These are phyloP conservation scores for Spinus pinus DNA, from an alignment of 2,797 vertebrate genomes.

Conservation along the genomic window DNA sequence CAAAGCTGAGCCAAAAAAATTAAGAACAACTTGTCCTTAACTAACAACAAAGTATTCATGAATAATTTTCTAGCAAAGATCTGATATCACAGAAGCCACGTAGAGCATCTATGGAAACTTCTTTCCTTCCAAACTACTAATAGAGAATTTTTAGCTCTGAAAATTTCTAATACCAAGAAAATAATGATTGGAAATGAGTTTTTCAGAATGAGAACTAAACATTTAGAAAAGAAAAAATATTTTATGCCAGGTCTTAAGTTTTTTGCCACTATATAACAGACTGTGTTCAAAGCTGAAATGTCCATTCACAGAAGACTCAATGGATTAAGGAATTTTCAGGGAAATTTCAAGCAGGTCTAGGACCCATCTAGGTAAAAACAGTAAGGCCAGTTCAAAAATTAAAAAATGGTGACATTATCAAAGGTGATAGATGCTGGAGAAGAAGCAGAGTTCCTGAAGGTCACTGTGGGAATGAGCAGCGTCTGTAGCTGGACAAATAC, in stretches of 20 bases:
- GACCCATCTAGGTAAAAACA: neutral
- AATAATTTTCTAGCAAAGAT: slow-evolving; percentile 10
- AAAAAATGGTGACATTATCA: fast-evolving
- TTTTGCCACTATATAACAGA: neutral
- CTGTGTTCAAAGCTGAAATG: neutral
- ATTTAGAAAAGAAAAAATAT: neutral
- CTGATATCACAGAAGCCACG: neutral
- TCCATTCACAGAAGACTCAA: neutral
- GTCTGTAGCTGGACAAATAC: neutral
- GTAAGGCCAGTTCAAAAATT: neutral
- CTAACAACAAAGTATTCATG: slow-evolving; percentile 21
- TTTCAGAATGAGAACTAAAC: neutral
- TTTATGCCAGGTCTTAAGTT: neutral
- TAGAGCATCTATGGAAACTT: neutral
- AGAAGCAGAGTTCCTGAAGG: neutral
- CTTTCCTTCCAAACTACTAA: neutral
- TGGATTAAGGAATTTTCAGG: neutral
- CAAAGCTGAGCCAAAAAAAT: slow-evolving; percentile 30
- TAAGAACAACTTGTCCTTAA: slow-evolving; percentile 33
- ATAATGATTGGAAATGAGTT: neutral
- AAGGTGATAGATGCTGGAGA: neutral
- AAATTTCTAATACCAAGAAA: neutral
- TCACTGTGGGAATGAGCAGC: neutral
- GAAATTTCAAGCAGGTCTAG: neutral
- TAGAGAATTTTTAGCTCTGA: neutral